phyloP scores from a whole-genome alignment of 2,797 vertebrate genomes.

The Arrhamphus sclerolepis region DNA sequence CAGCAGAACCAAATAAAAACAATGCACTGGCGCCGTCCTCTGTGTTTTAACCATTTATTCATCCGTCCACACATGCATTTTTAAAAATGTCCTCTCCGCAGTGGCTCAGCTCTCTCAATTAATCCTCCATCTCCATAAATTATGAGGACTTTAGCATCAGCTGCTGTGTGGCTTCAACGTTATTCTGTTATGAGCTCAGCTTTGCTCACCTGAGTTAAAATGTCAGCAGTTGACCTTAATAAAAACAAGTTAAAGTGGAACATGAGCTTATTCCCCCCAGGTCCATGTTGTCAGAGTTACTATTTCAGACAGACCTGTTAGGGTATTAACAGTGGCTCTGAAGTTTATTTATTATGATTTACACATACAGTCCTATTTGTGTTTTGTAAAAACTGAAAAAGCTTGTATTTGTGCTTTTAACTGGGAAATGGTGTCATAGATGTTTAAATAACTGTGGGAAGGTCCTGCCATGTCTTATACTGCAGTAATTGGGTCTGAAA shows the following conservation, averaged over 20 bases:
- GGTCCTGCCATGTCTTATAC: too few species aligned
- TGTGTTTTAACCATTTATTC: slow-evolving; percentile 1
- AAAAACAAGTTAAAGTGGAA: slow-evolving; percentile 53
- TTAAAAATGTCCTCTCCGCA: slow-evolving; percentile 12
- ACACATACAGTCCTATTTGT: too few species aligned
- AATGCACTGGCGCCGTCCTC: slow-evolving; percentile 8
- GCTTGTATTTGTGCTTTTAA: not conserved
- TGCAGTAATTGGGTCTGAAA: too few species aligned
- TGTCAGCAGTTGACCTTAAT: slow-evolving; percentile 72
- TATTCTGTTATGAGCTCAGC: slow-evolving; percentile 60
- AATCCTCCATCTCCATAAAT: slow-evolving; percentile 62
- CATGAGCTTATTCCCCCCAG: slow-evolving; percentile 44
- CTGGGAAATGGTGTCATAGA: not conserved
- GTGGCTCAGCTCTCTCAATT: slow-evolving; percentile 42
- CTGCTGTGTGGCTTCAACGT: slow-evolving; percentile 54
- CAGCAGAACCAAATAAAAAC: slow-evolving; percentile 12
- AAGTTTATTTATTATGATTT: too few species aligned
- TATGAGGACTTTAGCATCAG: slow-evolving; percentile 52
- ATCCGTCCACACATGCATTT: slow-evolving; percentile 8
- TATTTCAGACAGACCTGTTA: slow-evolving; percentile 39
- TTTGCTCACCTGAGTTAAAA: slow-evolving; percentile 61
- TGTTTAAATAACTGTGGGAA: too few species aligned
- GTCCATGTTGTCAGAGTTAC: slow-evolving; percentile 32
- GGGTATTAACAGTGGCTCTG: too few species aligned
- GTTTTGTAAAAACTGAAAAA: too few species aligned